These are phyloP conservation scores for Drosophila merina DNA, from an alignment of 2,888 invertebrate genomes.

Conservation along the genomic window DNA sequence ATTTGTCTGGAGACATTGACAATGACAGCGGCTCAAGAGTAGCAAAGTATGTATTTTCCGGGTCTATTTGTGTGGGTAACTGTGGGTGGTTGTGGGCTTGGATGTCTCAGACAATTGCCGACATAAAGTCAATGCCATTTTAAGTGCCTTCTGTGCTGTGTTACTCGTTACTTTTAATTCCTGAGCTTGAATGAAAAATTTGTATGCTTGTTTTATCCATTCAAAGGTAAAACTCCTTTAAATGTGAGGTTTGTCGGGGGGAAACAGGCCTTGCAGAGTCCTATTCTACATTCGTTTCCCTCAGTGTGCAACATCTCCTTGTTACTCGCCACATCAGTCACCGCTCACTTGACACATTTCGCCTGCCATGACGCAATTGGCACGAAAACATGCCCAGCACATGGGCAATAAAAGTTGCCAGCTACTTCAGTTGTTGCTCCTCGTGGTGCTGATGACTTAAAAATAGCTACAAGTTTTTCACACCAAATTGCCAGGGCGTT, in stretches of 20 bases:
- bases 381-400: slow-evolving; percentile 63
- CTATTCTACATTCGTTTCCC: not conserved
- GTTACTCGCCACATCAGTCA: slow-evolving; percentile 83
- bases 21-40: slow-evolving; percentile 49
- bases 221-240: slow-evolving; percentile 34
- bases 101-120: slow-evolving; percentile 56
- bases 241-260: not conserved
- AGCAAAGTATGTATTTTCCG: slow-evolving; percentile 13
- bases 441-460: slow-evolving; percentile 47
- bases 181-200: slow-evolving; percentile 50
- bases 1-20: slow-evolving; percentile 67
- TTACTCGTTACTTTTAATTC: slow-evolving; percentile 52
- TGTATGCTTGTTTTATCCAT: slow-evolving; percentile 47
- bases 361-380: slow-evolving; percentile 69
- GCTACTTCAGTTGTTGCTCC: slow-evolving; percentile 28
- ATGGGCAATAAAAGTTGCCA: slow-evolving; percentile 58
- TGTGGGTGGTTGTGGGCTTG: slow-evolving; percentile 18
- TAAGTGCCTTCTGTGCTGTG: slow-evolving; percentile 45
- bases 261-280: not conserved
- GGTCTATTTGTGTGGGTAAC: not conserved
- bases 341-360: slow-evolving; percentile 82
- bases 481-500: slow-evolving; percentile 59
- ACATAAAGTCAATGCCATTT: slow-evolving; percentile 59
- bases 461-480: slow-evolving; percentile 71
- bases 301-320: slow-evolving; percentile 54